phyloP scores from a whole-genome alignment of 2,888 invertebrate species.

The Cosmorhoe ocellata region DNA sequence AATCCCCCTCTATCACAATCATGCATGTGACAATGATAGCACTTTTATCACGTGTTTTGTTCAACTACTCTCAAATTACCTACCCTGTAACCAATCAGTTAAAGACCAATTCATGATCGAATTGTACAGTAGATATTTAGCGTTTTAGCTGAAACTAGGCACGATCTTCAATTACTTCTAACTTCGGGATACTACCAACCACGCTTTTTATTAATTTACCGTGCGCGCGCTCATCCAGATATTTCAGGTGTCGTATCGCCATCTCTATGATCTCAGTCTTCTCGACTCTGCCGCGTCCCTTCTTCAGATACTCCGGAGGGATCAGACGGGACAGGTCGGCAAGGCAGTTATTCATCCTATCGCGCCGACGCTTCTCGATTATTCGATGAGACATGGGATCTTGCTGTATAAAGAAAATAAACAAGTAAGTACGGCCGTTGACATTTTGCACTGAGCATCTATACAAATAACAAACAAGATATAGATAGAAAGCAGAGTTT shows the following conservation, averaged over 20 bases:
- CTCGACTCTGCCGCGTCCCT: slow-evolving; percentile 97
- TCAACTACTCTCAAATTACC: background rate
- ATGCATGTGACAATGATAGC: background rate
- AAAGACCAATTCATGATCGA: no score
- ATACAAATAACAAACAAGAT: no score
- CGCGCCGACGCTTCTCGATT: slow-evolving; percentile 96
- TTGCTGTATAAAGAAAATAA: slow-evolving; percentile 82
- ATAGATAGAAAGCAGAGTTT: no score
- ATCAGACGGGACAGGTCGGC: slow-evolving; percentile 96
- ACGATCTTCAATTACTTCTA: slow-evolving; percentile 18
- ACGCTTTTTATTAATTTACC: slow-evolving; percentile 43
- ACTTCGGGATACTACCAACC: slow-evolving; percentile 44
- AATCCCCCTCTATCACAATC: background rate
- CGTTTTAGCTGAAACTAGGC: no score
- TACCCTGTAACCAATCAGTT: background rate
- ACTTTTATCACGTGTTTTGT: slow-evolving; percentile 2
- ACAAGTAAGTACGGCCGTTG: background rate
- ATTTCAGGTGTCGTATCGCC: slow-evolving; percentile 97
- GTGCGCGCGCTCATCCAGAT: slow-evolving; percentile 87
- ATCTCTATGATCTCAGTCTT: slow-evolving; percentile 99
- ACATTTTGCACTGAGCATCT: no score
- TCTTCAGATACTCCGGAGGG: slow-evolving; percentile 95
- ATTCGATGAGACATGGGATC: slow-evolving; percentile 99
- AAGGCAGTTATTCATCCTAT: slow-evolving; percentile 98
- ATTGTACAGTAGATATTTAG: no score